Evolutionary conservation across 2,888 invertebrate genomes (phyloP).

Genomic region (Baronia brevicornis): DNA sequence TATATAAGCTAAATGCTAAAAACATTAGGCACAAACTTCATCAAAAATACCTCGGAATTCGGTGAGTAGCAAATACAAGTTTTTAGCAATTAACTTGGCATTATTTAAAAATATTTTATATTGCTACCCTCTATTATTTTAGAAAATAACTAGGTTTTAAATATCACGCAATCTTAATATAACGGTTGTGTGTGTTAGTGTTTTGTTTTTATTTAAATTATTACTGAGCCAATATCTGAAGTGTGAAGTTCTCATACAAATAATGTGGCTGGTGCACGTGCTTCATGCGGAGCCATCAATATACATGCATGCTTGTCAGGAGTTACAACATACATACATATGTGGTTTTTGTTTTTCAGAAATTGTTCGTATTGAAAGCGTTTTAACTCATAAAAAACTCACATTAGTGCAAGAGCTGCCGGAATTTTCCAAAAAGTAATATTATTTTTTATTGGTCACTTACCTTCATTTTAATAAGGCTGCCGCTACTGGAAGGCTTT

Average conservation of each 20-base stretch:
- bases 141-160: slow-evolving; percentile 33
- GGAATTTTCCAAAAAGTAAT: neutral
- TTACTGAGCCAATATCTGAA: slow-evolving; percentile 26
- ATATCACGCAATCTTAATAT: slow-evolving; percentile 29
- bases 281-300: slow-evolving; percentile 53
- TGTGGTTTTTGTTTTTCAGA: slow-evolving; percentile 3
- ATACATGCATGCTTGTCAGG: slow-evolving; percentile 49
- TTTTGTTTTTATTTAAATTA: slow-evolving; percentile 28
- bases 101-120: slow-evolving; percentile 30
- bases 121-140: slow-evolving; percentile 30
- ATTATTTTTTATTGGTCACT: slow-evolving; percentile 7
- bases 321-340: slow-evolving; percentile 11
- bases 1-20: slow-evolving; percentile 48
- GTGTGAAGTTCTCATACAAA: slow-evolving; percentile 36
- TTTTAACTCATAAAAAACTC: slow-evolving; percentile 1
- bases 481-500: slow-evolving; percentile 8
- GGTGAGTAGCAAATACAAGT: slow-evolving; percentile 16
- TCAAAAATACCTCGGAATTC: slow-evolving; percentile 9
- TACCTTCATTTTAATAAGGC: slow-evolving; percentile 16
- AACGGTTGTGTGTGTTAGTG: slow-evolving; percentile 43
- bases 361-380: slow-evolving; percentile 10
- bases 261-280: slow-evolving; percentile 58
- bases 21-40: slow-evolving; percentile 13
- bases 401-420: no score
- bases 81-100: slow-evolving; percentile 47